Conservation (phyloP, 1,140 invertebrate genomes). For the Drosophila insularis region DNA sequence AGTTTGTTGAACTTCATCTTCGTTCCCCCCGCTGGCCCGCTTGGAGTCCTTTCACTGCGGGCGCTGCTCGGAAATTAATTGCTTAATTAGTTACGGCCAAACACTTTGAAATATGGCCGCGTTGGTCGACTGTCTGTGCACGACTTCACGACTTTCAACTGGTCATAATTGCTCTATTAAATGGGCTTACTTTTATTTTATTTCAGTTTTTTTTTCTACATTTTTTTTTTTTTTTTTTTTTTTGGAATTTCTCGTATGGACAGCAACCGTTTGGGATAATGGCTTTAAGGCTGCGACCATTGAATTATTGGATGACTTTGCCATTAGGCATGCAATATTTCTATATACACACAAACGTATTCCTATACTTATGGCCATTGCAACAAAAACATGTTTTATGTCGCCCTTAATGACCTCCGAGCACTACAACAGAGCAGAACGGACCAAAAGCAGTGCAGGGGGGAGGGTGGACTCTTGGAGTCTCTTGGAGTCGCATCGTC, state of each 20-base stretch:
- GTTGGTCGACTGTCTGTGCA: conserved; percentile 48
- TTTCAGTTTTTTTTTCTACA: conserved; percentile 2
- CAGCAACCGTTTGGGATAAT: conserved; percentile 53
- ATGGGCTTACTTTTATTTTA: conserved; percentile 63
- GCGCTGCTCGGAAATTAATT: conserved; percentile 71
- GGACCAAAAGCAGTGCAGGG: neutral
- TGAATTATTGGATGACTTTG: conserved; percentile 68
- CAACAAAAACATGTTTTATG: conserved; percentile 81
- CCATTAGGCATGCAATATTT: conserved; percentile 77
- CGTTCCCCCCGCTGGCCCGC: neutral
- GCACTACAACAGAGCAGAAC: conserved; percentile 1
- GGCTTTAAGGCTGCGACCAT: conserved; percentile 36
- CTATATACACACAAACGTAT: conserved; percentile 42
- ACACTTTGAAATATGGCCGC: conserved; percentile 79
- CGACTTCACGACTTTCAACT: conserved; percentile 64
- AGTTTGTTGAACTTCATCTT: conserved; percentile 73
- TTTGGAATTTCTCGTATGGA: conserved; percentile 30
- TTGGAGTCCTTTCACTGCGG: conserved; percentile 36
- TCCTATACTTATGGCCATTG: conserved; percentile 61
- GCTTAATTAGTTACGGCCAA: conserved; percentile 81
- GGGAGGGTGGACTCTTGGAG: conserved; percentile 18
- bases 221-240: conserved; percentile 20
- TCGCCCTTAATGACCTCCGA: conserved; percentile 76
- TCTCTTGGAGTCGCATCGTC: conserved; percentile 23
- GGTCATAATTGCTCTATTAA: conserved; percentile 81